Conservation (phyloP, 2,113 vertebrate genomes). For the Jaculus jaculus region DNA sequence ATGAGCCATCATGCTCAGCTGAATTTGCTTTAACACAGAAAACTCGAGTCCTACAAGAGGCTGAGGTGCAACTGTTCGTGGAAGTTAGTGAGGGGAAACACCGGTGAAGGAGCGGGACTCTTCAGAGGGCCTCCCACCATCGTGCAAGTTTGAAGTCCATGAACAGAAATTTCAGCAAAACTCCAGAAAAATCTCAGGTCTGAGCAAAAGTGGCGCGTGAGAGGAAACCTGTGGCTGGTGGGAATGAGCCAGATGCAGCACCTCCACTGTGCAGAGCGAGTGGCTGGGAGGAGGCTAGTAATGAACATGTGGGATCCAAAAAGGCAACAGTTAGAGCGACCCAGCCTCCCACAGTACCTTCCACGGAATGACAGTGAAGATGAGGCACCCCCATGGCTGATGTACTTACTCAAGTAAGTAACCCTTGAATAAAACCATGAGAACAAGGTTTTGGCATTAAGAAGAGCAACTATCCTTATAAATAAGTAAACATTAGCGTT, state of each 20-base stretch:
- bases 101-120: neutral
- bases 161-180: neutral
- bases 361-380: neutral
- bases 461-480: neutral
- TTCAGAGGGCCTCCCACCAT: neutral
- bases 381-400: neutral
- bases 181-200: neutral
- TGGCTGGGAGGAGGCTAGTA: neutral
- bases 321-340: neutral
- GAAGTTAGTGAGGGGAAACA: neutral
- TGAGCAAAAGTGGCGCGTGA: neutral
- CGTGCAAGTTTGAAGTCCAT: neutral
- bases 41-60: neutral
- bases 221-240: neutral
- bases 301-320: neutral
- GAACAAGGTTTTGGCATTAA: neutral
- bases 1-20: neutral
- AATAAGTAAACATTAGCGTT: neutral
- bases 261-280: neutral
- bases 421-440: neutral
- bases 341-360: neutral
- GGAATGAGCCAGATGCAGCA: neutral
- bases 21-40: neutral
- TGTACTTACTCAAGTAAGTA: neutral
- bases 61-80: neutral